Evolutionary conservation across 2,797 vertebrate genomes (phyloP).

Genomic region (Silurus aristotelis): DNA sequence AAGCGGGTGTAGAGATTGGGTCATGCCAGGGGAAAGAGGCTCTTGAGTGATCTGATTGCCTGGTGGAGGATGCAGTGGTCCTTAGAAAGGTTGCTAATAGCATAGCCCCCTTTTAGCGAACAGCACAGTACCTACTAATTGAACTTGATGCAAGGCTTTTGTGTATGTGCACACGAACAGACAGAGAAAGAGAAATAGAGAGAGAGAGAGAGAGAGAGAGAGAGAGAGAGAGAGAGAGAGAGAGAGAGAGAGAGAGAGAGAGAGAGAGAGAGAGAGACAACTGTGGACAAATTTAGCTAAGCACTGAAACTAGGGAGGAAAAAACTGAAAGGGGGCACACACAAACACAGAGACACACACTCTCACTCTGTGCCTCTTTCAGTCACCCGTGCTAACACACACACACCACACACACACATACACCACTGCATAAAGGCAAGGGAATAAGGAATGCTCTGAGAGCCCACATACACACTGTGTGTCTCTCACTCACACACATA

Average conservation of each 20-base stretch:
- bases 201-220: background rate
- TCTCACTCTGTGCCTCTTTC: conserved; percentile 9
- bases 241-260: background rate
- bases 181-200: conserved; percentile 26
- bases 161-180: conserved; percentile 48
- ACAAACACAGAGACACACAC: conserved; percentile 12
- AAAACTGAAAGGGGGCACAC: background rate
- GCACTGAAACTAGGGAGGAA: conserved; percentile 25
- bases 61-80: conserved; percentile 63
- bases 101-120: conserved; percentile 69
- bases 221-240: background rate
- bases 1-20: conserved; percentile 57
- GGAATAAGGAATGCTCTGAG: conserved; percentile 10
- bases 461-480: background rate
- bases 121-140: conserved; percentile 58
- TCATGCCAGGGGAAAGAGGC: conserved; percentile 70
- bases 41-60: conserved; percentile 78
- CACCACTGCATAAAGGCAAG: background rate
- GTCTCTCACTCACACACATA: conserved; percentile 41
- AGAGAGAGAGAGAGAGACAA: background rate
- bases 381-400: conserved; percentile 20
- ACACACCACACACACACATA: conserved; percentile 31
- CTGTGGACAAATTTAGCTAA: conserved; percentile 41
- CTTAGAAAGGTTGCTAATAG: conserved; percentile 74
- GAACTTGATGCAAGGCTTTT: conserved; percentile 61